phyloP scores from a whole-genome alignment of 1,140 invertebrate genomes.

The Papilio polyxenes region DNA sequence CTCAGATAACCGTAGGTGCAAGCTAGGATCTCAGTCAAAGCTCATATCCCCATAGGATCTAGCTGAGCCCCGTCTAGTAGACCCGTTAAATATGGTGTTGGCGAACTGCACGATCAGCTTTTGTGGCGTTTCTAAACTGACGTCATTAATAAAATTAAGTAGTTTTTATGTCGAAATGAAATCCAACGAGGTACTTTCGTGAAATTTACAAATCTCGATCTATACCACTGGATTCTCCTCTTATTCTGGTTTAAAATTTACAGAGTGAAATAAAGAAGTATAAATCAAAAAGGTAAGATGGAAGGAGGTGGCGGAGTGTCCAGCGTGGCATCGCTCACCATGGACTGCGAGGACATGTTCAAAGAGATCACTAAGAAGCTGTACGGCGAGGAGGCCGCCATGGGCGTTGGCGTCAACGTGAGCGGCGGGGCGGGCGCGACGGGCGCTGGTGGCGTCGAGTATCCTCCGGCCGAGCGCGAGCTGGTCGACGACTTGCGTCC shows the following conservation, averaged over 20 bases:
- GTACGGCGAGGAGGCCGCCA: slow-evolving; percentile 89
- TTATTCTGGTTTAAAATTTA: neutral
- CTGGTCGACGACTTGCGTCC: slow-evolving; percentile 82
- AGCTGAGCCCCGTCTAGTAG: neutral
- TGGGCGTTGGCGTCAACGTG: slow-evolving; percentile 60
- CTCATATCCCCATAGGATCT: neutral
- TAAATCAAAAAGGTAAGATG: slow-evolving; percentile 47
- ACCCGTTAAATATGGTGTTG: slow-evolving; percentile 9
- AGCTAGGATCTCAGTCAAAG: neutral
- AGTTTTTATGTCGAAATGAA: slow-evolving; percentile 10
- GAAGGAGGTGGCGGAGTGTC: slow-evolving; percentile 63
- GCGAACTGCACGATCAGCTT: neutral
- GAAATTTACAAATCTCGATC: neutral
- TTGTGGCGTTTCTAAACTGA: neutral
- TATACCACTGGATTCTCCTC: neutral
- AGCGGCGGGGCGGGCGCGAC: slow-evolving; percentile 44
- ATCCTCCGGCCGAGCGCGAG: slow-evolving; percentile 72
- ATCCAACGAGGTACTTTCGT: slow-evolving; percentile 37
- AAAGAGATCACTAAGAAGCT: slow-evolving; percentile 95
- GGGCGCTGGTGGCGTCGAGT: slow-evolving; percentile 74
- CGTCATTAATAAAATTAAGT: slow-evolving; percentile 2
- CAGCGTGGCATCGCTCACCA: slow-evolving; percentile 70
- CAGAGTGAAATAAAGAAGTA: neutral
- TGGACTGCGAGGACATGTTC: slow-evolving; percentile 82
- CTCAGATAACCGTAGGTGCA: neutral